Conservation (phyloP, 2,797 vertebrate species). For the Uromys caudimaculatus region DNA sequence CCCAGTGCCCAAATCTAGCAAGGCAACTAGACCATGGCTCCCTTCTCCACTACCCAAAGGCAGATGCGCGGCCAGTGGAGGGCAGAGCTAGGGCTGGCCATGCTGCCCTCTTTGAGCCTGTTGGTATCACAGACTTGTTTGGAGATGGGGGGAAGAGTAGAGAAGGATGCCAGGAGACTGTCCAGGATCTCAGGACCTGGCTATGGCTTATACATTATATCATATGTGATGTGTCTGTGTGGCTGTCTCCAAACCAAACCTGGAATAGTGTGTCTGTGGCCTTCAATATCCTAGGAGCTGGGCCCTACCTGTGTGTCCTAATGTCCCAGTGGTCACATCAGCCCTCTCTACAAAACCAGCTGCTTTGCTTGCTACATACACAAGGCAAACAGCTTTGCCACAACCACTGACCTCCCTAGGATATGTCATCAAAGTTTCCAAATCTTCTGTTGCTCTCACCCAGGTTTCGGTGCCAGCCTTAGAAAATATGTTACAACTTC, state of each 20-base stretch:
- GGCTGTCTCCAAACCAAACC: not conserved
- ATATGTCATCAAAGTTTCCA: not conserved
- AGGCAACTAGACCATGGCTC: not conserved
- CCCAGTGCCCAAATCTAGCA: not conserved
- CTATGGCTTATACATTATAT: not conserved
- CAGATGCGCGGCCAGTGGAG: not conserved
- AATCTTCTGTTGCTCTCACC: not conserved
- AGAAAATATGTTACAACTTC: not conserved
- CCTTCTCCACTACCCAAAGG: not conserved
- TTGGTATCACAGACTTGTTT: not conserved
- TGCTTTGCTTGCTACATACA: not conserved
- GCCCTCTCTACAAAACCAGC: not conserved
- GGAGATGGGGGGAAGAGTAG: rapidly evolving
- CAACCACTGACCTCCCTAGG: not conserved
- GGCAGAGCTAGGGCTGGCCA: not conserved
- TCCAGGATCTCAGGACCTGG: not conserved
- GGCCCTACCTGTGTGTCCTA: not conserved
- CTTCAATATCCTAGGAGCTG: not conserved
- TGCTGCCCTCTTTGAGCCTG: not conserved
- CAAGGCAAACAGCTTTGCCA: not conserved
- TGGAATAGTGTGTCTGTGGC: not conserved
- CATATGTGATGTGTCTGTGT: not conserved
- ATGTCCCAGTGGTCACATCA: not conserved
- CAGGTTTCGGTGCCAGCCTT: not conserved
- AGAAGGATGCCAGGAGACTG: rapidly evolving